A percentile compares a stretch with the other conserved stretches of the same genome.
Evolutionary conservation across 2,888 invertebrate species (phyloP).

Genomic region (Ophonus ardosiacus): DNA sequence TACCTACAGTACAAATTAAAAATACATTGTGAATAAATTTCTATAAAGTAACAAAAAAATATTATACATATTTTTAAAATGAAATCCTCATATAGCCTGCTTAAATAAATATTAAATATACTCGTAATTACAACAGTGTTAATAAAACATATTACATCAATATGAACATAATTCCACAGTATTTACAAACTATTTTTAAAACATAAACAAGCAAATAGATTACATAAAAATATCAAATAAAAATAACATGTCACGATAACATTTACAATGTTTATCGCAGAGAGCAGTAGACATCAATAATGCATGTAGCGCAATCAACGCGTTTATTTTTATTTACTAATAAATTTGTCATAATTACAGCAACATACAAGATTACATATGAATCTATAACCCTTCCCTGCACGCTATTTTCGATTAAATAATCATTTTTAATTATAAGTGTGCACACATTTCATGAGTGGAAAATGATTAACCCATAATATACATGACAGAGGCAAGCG

Average conservation of each 20-base stretch:
- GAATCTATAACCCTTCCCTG: slow-evolving; percentile 3
- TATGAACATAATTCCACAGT: no score
- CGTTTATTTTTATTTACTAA: slow-evolving; percentile 2
- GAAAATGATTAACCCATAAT: slow-evolving; percentile 19
- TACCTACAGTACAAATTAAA: no score
- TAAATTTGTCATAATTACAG: slow-evolving; percentile 38
- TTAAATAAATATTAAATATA: no score
- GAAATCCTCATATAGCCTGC: no score
- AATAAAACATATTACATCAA: no score
- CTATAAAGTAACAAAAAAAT: no score
- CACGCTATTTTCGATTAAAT: slow-evolving; percentile 35
- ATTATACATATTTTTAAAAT: no score
- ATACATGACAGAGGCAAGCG: slow-evolving; percentile 21
- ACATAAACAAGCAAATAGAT: not conserved
- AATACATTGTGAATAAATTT: no score
- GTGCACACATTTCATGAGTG: slow-evolving; percentile 3
- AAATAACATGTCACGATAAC: not conserved
- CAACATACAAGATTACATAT: slow-evolving; percentile 30
- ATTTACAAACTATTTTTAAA: no score
- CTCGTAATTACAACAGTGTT: no score
- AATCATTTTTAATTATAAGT: slow-evolving; percentile 37
- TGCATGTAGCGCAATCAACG: not conserved
- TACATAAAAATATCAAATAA: not conserved
- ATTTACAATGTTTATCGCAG: not conserved
- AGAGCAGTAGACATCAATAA: not conserved